Conservation (phyloP, 2,888 invertebrate species). For the Troglohyphantes excavatus region DNA sequence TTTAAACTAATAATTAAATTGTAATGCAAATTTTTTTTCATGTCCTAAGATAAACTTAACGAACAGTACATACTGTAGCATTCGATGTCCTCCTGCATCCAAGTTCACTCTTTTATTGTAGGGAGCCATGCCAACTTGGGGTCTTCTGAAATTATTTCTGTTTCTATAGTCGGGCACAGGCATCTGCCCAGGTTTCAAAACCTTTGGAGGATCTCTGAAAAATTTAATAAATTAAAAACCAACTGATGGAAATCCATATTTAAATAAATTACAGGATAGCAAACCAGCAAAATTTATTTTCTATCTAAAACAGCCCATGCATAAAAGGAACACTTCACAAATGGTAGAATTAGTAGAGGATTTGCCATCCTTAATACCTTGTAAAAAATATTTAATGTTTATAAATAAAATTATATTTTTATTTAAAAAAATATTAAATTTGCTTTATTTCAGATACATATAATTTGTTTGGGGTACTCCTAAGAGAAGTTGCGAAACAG, state of each 20-base stretch:
- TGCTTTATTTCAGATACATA: no score
- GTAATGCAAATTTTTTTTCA: no score
- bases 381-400: no score
- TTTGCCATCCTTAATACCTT: no score
- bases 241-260: neutral
- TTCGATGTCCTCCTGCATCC: slow-evolving; percentile 88
- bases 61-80: slow-evolving; percentile 82
- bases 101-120: slow-evolving; percentile 87
- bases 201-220: slow-evolving; percentile 87
- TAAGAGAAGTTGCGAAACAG: no score
- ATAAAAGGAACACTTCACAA: no score
- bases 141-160: slow-evolving; percentile 87
- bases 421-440: no score
- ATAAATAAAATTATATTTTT: no score
- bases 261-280: neutral
- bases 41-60: no score
- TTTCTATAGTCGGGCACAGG: slow-evolving; percentile 81
- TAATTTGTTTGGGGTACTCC: no score
- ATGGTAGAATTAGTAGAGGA: no score
- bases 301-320: neutral
- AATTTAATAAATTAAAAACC: neutral
- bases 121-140: slow-evolving; percentile 89
- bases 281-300: neutral
- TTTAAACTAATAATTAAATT: no score
- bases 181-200: slow-evolving; percentile 90